These are phyloP conservation scores for Vulpes vulpes DNA, from an alignment of 2,113 vertebrate genomes.

Conservation along the genomic window DNA sequence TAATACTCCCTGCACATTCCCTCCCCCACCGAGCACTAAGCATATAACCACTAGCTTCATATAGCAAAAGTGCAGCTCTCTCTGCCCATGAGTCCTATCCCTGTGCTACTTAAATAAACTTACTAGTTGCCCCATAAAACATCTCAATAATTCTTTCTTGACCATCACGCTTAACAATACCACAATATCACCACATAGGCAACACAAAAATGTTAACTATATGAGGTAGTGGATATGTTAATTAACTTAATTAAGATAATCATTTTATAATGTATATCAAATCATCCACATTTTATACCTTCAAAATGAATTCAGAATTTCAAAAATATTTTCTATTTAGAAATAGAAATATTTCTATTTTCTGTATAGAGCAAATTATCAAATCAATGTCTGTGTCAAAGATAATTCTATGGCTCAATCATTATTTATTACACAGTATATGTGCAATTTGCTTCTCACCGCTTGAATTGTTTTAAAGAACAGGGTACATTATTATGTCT, in stretches of 20 bases:
- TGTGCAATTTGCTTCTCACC: background rate
- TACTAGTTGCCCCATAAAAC: background rate
- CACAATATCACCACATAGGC: background rate
- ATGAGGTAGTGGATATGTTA: background rate
- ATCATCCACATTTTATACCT: background rate
- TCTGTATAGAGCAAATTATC: background rate
- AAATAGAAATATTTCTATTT: background rate
- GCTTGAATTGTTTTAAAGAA: background rate
- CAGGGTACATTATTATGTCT: background rate
- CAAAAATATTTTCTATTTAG: background rate
- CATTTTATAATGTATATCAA: background rate
- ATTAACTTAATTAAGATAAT: background rate
- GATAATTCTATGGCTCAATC: background rate
- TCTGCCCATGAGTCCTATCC: background rate
- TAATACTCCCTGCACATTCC: background rate
- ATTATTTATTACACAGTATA: background rate
- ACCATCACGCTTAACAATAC: background rate
- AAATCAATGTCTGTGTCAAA: background rate
- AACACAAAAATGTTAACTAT: background rate
- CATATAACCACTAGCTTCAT: background rate
- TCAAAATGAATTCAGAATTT: background rate
- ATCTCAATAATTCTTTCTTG: background rate
- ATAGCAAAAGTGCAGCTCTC: background rate
- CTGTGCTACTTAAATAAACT: background rate
- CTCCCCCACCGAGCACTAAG: background rate